A percentile compares a stretch with the other conserved stretches of the same genome.
Evolutionary conservation across 2,113 vertebrate species (phyloP).

Genomic region (Hyaena hyaena): DNA sequence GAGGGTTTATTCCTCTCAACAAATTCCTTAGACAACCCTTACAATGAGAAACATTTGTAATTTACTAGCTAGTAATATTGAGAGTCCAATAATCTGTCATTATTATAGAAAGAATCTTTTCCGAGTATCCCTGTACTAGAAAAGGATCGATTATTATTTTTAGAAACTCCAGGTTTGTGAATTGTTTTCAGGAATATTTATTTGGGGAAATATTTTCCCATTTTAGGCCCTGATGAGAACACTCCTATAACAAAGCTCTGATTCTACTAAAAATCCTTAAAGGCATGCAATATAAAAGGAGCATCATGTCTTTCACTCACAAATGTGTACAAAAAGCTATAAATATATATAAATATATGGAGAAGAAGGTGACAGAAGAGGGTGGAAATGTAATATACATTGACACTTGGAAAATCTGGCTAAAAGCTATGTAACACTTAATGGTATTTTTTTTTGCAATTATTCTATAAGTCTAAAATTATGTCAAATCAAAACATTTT

Average conservation of each 20-base stretch:
- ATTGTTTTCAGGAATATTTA: constrained; percentile 34
- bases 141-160: constrained; percentile 19
- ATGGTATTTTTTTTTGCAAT: background rate
- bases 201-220: background rate
- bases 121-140: background rate
- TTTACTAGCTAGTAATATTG: constrained; percentile 17
- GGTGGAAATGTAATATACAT: background rate
- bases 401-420: background rate
- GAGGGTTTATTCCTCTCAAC: background rate
- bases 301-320: constrained; percentile 15
- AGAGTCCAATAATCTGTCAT: background rate
- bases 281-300: background rate
- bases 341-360: background rate
- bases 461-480: constrained; percentile 3
- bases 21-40: background rate
- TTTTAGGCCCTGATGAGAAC: background rate
- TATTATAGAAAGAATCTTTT: constrained; percentile 37
- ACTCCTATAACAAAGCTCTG: background rate
- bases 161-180: background rate
- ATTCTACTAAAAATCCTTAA: background rate
- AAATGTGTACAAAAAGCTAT: background rate
- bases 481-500: background rate
- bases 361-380: background rate
- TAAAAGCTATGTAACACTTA: background rate
- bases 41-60: constrained; percentile 24